Conservation (phyloP, 2,797 vertebrate genomes). For the Spinus pinus region DNA sequence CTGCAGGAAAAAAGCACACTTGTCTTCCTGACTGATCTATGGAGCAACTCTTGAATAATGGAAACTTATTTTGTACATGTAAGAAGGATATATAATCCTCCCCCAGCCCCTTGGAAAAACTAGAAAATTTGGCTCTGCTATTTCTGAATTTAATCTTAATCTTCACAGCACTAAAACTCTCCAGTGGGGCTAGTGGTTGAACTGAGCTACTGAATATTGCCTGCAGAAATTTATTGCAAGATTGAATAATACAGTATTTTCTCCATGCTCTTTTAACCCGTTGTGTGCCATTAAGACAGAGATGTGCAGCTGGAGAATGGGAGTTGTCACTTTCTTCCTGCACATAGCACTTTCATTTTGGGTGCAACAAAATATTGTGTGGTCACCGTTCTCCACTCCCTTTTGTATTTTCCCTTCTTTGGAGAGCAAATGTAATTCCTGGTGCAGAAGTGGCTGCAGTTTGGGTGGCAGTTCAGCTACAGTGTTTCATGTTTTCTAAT, state of each 20-base stretch:
- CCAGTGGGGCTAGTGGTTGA: slow-evolving; percentile 49
- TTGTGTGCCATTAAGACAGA: background rate
- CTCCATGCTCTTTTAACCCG: background rate
- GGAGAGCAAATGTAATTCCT: background rate
- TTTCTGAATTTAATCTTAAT: slow-evolving; percentile 63
- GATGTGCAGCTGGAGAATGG: background rate
- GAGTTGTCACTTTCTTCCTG: background rate
- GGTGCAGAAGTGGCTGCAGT: background rate
- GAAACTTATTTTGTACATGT: slow-evolving; percentile 54
- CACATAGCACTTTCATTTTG: background rate
- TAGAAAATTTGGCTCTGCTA: slow-evolving; percentile 49
- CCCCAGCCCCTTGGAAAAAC: slow-evolving; percentile 39
- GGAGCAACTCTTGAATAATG: slow-evolving; percentile 55
- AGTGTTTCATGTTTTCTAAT: background rate
- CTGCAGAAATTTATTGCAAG: slow-evolving; percentile 42
- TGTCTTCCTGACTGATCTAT: slow-evolving; percentile 63
- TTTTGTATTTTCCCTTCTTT: background rate
- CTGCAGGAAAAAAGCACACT: slow-evolving; percentile 58
- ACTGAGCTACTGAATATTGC: slow-evolving; percentile 49
- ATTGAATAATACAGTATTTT: slow-evolving; percentile 46
- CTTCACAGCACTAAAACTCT: slow-evolving; percentile 61
- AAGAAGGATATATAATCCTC: slow-evolving; percentile 28
- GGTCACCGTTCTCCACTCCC: background rate
- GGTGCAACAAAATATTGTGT: background rate
- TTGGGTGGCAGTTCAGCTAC: background rate